Percentiles rank a stretch among this genome's conserved stretches.
Evolutionary conservation across 2,113 vertebrate genomes (phyloP).

Genomic region (Nesogale talazaci): DNA sequence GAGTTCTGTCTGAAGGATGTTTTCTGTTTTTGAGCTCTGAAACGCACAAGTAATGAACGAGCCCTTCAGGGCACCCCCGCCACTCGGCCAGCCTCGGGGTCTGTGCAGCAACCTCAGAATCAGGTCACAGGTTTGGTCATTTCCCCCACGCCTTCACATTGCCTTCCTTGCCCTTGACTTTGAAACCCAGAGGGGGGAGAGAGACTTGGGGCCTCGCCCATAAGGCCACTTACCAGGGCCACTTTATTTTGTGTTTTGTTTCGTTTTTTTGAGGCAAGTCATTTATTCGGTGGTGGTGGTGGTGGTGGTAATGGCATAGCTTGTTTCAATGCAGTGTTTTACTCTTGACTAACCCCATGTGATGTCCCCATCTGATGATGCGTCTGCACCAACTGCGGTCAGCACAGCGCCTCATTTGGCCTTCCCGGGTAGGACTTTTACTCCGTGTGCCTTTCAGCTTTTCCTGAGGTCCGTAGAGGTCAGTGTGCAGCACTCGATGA

Average conservation of each 20-base stretch:
- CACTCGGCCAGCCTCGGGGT: not conserved
- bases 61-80: not conserved
- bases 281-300: slow-evolving; percentile 26
- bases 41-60: slow-evolving; percentile 20
- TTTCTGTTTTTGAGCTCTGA: slow-evolving; percentile 45
- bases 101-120: slow-evolving; percentile 31
- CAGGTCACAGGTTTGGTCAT: slow-evolving; percentile 53
- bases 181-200: slow-evolving; percentile 28
- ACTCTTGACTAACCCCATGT: slow-evolving; percentile 56
- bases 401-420: slow-evolving; percentile 55
- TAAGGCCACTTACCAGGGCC: slow-evolving; percentile 30
- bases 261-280: slow-evolving; percentile 52
- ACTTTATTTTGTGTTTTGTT: no score
- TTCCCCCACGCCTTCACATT: slow-evolving; percentile 21
- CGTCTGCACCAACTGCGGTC: slow-evolving; percentile 20
- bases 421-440: slow-evolving; percentile 14
- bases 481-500: slow-evolving; percentile 21
- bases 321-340: slow-evolving; percentile 68
- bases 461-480: slow-evolving; percentile 21
- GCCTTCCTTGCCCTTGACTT: slow-evolving; percentile 38
- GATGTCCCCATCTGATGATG: slow-evolving; percentile 27
- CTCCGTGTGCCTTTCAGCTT: slow-evolving; percentile 38
- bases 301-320: not conserved
- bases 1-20: not conserved
- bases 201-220: not conserved